Base-by-base conservation (phyloP, 2,113 vertebrate species). In the Tor tambroides region DNA sequence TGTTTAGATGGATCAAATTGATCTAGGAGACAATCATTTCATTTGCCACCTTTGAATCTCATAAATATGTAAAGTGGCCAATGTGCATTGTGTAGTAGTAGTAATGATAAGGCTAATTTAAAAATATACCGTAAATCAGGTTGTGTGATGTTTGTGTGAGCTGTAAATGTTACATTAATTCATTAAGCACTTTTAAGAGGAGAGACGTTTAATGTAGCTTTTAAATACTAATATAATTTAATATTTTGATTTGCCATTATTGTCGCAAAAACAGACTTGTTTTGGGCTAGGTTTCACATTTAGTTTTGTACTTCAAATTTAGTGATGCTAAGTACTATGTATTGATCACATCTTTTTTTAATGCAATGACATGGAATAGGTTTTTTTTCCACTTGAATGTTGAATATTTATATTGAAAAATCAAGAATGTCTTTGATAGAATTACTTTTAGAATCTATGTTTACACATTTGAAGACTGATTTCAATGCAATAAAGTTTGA, bases 21-120 rank as follows among this genome's bases (percentile, higher is more conserved):
- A 69, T 83, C 41, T 69, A 38, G 1, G 61, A 67, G 80, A 71
- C 63, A 35, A 83, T 83, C 80, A 49, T 82, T 54, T 10, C 56
- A 61, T 61, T 61, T 61, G 56, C 56, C 56, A 61, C 56, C 23
- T 3, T 3, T 61, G 56, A 61, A n/a, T 61, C 56, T 61, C 56
- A 61, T 61, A 23, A 56, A 59, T 59, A 61, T n/a, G 56, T 61
- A 61, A 23, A 61, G 56, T 61, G 56, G 56, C 56, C 56, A 61
- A n/a, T 61, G 56, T 61, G 23, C 21, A 59, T 23, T 59, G 54
- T 23, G 54, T 56, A 23, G 54, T 56, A 2, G 6, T 56, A 21
- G 46, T 49, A 14, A 12, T 49, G 2, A 54, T 54, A 54, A 54
- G 51, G 17, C 12, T 56, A 2, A 21, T 23, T 59, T 23, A 23